phyloP scores from a whole-genome alignment of 2,888 invertebrate genomes.

The Callinectes sapidus region DNA sequence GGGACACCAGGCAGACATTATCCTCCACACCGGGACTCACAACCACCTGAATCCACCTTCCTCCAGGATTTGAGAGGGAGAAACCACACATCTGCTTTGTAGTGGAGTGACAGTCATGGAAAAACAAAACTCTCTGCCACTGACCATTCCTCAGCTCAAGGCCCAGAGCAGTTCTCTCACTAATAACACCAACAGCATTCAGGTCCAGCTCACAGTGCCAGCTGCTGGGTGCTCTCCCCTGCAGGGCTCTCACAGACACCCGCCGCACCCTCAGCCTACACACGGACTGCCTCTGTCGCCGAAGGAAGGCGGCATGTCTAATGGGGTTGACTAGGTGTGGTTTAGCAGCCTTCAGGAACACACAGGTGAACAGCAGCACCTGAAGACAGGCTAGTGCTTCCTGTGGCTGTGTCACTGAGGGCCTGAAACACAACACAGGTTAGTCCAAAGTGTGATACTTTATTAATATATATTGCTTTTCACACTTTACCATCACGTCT shows the following conservation, averaged over 20 bases:
- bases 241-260: conserved; percentile 33
- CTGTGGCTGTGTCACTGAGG: no score
- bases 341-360: conserved; percentile 45
- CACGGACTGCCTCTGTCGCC: conserved; percentile 19
- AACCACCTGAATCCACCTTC: conserved; percentile 56
- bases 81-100: background rate
- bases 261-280: conserved; percentile 36
- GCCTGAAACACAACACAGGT: no score
- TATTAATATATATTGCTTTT: no score
- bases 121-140: conserved; percentile 52
- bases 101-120: background rate
- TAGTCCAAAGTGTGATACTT: no score
- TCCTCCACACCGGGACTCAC: conserved; percentile 39
- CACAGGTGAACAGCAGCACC: conserved; percentile 51
- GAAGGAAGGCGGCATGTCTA: conserved; percentile 13
- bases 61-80: background rate
- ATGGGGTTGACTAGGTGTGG: conserved; percentile 58
- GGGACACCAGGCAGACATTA: conserved; percentile 46
- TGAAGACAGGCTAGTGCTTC: background rate
- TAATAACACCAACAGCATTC: conserved; percentile 59
- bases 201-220: conserved; percentile 52
- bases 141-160: conserved; percentile 51
- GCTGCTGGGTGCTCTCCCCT: background rate
- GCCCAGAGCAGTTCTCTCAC: conserved; percentile 34
- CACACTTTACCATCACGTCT: no score